phyloP scores from a whole-genome alignment of 2,113 vertebrate species.

The Calonectris borealis region DNA sequence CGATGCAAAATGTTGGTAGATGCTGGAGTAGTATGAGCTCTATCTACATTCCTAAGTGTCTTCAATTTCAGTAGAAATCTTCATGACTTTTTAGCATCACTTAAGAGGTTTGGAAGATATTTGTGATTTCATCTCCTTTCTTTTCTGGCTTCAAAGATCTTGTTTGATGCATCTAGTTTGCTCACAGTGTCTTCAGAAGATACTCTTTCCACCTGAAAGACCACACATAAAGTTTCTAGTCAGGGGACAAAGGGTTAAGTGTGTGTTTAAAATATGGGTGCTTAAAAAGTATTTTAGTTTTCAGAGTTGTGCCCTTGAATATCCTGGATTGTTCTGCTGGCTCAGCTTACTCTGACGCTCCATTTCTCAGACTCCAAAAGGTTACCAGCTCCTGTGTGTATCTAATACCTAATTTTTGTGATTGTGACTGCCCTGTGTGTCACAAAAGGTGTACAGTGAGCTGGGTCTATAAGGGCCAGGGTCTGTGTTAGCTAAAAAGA shows the following conservation, averaged over 20 bases:
- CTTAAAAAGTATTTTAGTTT: not conserved
- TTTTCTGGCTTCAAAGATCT: not conserved
- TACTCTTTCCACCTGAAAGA: not conserved
- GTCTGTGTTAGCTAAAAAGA: not conserved
- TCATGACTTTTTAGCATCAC: not conserved
- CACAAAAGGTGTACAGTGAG: not conserved
- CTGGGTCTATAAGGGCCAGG: not conserved
- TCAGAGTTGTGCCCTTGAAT: not conserved
- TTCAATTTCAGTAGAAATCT: not conserved
- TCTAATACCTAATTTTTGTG: not conserved
- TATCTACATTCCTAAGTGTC: not conserved
- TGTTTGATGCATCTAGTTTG: not conserved
- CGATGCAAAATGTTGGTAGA: not conserved
- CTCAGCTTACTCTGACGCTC: not conserved
- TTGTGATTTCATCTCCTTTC: not conserved
- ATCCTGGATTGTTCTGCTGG: not conserved
- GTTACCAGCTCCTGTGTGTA: not conserved
- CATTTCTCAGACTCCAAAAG: not conserved
- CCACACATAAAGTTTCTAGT: not conserved
- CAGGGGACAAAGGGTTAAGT: not conserved
- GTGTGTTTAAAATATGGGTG: not conserved
- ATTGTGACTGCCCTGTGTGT: not conserved
- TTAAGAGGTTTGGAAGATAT: not conserved
- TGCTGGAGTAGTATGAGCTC: not conserved
- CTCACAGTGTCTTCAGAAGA: not conserved